These are phyloP conservation scores for Protonibea diacanthus DNA, from an alignment of 2,797 vertebrate genomes.

Conservation along the genomic window DNA sequence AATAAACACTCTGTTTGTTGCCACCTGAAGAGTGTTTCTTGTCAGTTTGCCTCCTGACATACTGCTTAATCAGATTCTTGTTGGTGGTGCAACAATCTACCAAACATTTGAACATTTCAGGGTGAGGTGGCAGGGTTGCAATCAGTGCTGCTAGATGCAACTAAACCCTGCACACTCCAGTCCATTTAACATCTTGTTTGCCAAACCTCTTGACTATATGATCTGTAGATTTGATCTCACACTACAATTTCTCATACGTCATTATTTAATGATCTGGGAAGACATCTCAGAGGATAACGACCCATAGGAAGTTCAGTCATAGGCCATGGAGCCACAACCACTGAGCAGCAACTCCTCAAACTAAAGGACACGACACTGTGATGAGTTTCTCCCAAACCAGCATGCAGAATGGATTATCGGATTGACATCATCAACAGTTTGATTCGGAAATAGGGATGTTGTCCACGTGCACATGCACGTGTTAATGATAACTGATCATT, in stretches of 20 bases:
- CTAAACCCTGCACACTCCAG: not conserved
- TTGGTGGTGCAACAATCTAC: not conserved
- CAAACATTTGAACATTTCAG: no score
- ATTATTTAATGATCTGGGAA: not conserved
- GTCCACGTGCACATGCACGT: not conserved
- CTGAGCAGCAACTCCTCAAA: not conserved
- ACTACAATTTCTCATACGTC: not conserved
- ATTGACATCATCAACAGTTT: not conserved
- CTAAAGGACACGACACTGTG: not conserved
- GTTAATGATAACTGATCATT: not conserved
- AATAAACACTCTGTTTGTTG: no score
- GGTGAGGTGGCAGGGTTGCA: no score
- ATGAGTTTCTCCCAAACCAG: not conserved
- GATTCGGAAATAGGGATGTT: not conserved
- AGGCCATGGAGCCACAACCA: no score
- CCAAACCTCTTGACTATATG: not conserved
- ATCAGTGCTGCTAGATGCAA: no score
- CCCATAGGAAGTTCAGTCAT: no score
- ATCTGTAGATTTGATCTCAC: not conserved
- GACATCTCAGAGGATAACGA: not conserved
- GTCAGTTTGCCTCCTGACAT: no score
- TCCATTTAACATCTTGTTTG: not conserved
- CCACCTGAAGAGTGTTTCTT: no score
- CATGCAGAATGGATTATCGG: not conserved
- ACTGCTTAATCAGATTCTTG: not conserved